Evolutionary conservation across 2,797 vertebrate species (phyloP), one percentile per base, ranked within the genome.

Genomic region (Pipistrellus pygmaeus): DNA sequence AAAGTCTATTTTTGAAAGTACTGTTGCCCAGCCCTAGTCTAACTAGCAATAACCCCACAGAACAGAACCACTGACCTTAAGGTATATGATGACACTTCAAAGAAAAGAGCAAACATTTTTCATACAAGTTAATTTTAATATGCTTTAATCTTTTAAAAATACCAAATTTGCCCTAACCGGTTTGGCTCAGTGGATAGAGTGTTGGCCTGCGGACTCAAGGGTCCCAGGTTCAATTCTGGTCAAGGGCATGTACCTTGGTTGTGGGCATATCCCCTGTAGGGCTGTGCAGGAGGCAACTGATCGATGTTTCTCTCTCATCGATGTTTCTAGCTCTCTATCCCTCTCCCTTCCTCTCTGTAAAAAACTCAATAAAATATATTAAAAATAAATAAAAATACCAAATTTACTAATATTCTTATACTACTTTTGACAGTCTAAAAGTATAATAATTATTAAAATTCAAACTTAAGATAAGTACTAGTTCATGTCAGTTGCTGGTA

Each of bases 1-100:
- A 93, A 93, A 91, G 64, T 76, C 62, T 76, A 27, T 85, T 93
- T 11, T 64, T 76, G 57, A 69, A 83, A 83, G 92, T 12, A 53
- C 25, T 41, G 21, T 84, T 85, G 12, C 44, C 41, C 17, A 73
- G n/a, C 0, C 23, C 44, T 71, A 55, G 62, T 10, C 80, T 90
- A 41, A 6, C 46, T 23, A 75, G 75, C 60, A 32, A 81, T 46
- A 75, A 18, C 7, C 82, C 51, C 41, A 32, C 15, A 86, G 25
- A 69, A 64, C n/a, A 82, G 41, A 66, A 72, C n/a, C 13, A 77
- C 2, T 53, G 78, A 88, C 30, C 68, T 93, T 64, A 88, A 85
- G 23, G 69, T 64, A 20, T n/a, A 57, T 27, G 32, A n/a, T 51
- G 68, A 92, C 14, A 91, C 5, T 10, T 73, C 11, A 53, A 72